Base-by-base conservation (phyloP, 2,113 vertebrate genomes). In the Hippolais icterina region DNA sequence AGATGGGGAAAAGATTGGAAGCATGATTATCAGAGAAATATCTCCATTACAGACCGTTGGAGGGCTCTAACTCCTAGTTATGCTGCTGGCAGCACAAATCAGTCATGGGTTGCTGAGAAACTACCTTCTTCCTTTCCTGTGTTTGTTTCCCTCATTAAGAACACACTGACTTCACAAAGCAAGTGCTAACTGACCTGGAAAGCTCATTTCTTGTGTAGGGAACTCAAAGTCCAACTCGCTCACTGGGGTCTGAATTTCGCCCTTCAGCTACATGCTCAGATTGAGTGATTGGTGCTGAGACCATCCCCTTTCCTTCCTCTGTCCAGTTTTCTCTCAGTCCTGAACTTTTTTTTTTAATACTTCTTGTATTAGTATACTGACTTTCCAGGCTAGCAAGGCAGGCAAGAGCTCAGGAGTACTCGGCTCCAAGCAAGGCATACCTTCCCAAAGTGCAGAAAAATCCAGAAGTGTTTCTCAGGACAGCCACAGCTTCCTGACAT, bases 81-180 rank as follows among this genome's bases (percentile, higher is more conserved):
- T 10, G 22, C 64, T 60, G 49, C 54, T 50, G 24, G 68, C 47
- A 95, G 66, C 29, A 56, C 42, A 56, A 86, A 28, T 59, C 71
- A 83, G 50, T 83, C 80, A 53, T 33, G 56, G 54, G 90, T 87
- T 95, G 93, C 93, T 1, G 42, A 95, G 96, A 94, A 96, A 94
- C 85, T 41, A 66, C 39, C 39, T 53, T 81, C 82, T 46, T 91
- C 71, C 50, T 90, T 91, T 92, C 66, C 59, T 46, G 33, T 22
- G 52, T 52, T 52, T 88, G 71, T 90, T 92, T 81, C 39, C 57
- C 56, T 90, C 0, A 0, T 78, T 71, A 83, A 74, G n/a, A 93
- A 92, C 52, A 89, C 52, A 52, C 6, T 60, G 37, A 66, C 60
- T 94, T 92, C 82, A 83, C 65, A 72, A 94, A 89, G 52, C 0